Evolutionary conservation across 2,888 invertebrate species (phyloP), one percentile per base, ranked within the genome.

Genomic region (Thera obeliscata): DNA sequence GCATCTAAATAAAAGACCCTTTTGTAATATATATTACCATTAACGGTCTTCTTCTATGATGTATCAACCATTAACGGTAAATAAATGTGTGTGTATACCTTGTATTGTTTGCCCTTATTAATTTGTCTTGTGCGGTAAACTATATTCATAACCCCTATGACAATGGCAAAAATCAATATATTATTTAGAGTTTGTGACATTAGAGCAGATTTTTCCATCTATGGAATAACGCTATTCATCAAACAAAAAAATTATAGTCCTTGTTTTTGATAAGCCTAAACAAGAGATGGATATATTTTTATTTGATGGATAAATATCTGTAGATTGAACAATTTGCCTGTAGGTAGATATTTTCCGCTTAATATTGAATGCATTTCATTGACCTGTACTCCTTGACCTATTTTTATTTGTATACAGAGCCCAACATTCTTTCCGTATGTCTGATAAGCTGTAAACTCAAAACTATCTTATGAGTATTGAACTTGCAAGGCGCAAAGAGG

Each of bases 321-420:
- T 22, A 22, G 22, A 22, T 22, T 22, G 22, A 22, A 22, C 22
- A 22, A 22, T 22, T 22, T 22, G 22, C 22, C 22, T 22, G 22
- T 22, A 50, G 22, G 22, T 50, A 22, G 22, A 7, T 7, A 54
- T 35, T 35, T 54, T 9, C 54, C 35, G 35, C 54, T 54, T 54
- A 49, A 49, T 49, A 52, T 52, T 52, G 35, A 54, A 54, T 54
- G 35, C 35, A 33, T 9, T 33, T 33, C 33, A 54, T 35, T 54
- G 54, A 33, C 54, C 35, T 54, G 52, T 33, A 54, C 9, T 54
- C 54, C 35, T 54, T 54, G 54, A 54, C 33, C 54, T 54, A 9
- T 54, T 54, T 54, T 9, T 35, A 22, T 50, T 50, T 50, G 12
- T 49, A 50, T 12, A 50, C 12, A 12, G 12, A 50, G 50, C 22